Conservation (phyloP, 2,797 vertebrate species). For the Cercopithecus neglectus region DNA sequence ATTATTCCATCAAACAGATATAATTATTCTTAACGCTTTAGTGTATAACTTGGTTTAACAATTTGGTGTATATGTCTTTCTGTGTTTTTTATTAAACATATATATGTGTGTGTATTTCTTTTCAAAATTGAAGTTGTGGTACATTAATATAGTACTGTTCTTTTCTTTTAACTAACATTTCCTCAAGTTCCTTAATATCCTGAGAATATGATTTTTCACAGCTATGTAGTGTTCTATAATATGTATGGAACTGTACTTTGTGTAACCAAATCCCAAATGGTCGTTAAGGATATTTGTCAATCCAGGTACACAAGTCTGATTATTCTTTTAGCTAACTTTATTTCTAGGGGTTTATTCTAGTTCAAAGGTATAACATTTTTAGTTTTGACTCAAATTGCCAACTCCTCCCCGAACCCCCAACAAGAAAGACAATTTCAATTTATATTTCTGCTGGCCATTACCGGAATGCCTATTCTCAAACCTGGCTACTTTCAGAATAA, state of each 20-base stretch:
- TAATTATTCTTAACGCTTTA: not conserved
- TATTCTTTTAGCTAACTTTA: constrained; percentile 26
- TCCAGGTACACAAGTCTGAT: not conserved
- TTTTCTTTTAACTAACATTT: constrained; percentile 44
- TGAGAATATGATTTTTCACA: constrained; percentile 28
- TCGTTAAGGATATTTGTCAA: constrained; percentile 35
- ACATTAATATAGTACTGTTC: not conserved
- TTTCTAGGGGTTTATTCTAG: constrained; percentile 49
- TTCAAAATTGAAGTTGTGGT: constrained; percentile 1
- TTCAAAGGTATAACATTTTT: constrained; percentile 34
- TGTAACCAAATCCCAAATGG: not conserved
- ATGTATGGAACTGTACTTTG: not conserved
- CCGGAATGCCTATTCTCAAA: not conserved
- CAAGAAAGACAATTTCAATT: not conserved
- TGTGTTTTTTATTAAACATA: not conserved
- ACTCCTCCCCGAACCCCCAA: rapidly evolving
- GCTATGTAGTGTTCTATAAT: not conserved
- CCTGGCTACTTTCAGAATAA: constrained; percentile 38
- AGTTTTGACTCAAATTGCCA: constrained; percentile 35
- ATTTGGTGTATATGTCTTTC: constrained; percentile 10
- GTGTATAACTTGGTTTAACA: not conserved
- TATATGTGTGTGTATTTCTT: not conserved
- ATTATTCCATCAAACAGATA: not conserved
- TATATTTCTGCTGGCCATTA: constrained; percentile 30
- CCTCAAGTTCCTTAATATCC: constrained; percentile 1